Percentiles rank a stretch among this genome's conserved stretches.
Evolutionary conservation across 2,888 invertebrate genomes (phyloP).

Genomic region (Chaetogeoica ovagalla): DNA sequence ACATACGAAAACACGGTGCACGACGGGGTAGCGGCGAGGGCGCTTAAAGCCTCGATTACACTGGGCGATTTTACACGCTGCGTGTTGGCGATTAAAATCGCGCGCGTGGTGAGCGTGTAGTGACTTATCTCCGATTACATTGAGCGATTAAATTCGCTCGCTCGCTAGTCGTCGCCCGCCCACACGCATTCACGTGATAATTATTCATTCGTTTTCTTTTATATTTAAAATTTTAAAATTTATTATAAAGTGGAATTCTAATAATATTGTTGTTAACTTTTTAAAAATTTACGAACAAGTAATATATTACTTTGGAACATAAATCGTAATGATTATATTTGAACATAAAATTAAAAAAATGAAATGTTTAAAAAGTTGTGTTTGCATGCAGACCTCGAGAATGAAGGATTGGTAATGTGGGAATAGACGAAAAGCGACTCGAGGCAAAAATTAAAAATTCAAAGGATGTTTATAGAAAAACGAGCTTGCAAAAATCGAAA

Average conservation of each 20-base stretch:
- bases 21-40: no score
- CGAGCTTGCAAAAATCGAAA: constrained; percentile 3
- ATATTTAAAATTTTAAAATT: no score
- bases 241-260: constrained; percentile 9
- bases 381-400: constrained; percentile 11
- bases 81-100: no score
- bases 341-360: constrained; percentile 18
- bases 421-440: constrained; percentile 17
- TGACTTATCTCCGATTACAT: no score
- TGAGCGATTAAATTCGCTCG: no score
- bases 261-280: background rate
- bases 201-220: no score
- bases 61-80: no score
- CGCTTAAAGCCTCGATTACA: no score
- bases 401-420: constrained; percentile 18
- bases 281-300: background rate
- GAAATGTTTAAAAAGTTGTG: constrained; percentile 21
- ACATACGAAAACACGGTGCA: no score
- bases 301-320: constrained; percentile 18
- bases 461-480: constrained; percentile 27
- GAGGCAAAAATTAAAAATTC: constrained; percentile 20
- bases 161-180: no score
- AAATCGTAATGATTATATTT: constrained; percentile 8
- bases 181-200: no score
- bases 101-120: no score